Conservation (phyloP, 1,140 invertebrate species). For the Magallana gigas region DNA sequence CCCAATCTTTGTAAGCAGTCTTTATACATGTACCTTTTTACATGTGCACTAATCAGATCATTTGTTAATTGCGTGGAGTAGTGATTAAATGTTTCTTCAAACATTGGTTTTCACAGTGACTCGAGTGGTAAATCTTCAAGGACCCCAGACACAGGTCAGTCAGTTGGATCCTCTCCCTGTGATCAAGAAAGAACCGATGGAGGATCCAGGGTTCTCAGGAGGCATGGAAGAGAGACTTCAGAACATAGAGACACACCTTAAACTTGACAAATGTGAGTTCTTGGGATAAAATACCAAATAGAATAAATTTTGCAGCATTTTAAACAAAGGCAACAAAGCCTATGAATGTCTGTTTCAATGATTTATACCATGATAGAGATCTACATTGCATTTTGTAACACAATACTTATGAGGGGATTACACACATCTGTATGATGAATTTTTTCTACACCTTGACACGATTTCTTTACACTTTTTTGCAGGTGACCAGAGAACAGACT, state of each 20-base stretch:
- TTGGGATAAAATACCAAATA: background rate
- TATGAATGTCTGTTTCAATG: background rate
- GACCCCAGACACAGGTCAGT: slow-evolving; percentile 81
- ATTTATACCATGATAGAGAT: no score
- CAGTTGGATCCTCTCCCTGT: slow-evolving; percentile 58
- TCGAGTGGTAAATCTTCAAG: slow-evolving; percentile 82
- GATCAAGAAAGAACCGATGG: slow-evolving; percentile 30
- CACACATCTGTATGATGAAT: no score
- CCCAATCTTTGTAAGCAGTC: no score
- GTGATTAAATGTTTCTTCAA: no score
- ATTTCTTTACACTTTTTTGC: no score
- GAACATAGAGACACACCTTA: slow-evolving; percentile 82
- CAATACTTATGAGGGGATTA: no score
- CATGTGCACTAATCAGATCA: no score
- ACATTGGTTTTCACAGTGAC: slow-evolving; percentile 79
- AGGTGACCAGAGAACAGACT: slow-evolving; percentile 79
- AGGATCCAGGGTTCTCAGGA: slow-evolving; percentile 69
- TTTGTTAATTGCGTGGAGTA: no score
- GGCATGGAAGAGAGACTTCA: slow-evolving; percentile 83
- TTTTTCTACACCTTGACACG: no score
- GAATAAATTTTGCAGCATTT: background rate
- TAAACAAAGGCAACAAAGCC: background rate
- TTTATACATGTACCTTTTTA: no score
- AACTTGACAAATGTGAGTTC: slow-evolving; percentile 57
- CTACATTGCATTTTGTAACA: no score